phyloP scores from a whole-genome alignment of 2,888 invertebrate species.

The Hemithea aestivaria region DNA sequence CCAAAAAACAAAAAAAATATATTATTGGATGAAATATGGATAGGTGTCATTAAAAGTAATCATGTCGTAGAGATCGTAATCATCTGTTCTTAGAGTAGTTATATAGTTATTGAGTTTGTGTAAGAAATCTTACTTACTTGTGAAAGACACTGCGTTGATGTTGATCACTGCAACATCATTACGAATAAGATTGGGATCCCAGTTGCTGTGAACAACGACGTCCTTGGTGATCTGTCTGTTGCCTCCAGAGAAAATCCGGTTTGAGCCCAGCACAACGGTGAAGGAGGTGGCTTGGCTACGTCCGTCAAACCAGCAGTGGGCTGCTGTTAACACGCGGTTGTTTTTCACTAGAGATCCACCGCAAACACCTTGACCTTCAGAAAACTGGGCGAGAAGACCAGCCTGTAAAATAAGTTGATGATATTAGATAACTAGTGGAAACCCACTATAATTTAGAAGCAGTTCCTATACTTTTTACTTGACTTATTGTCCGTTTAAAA shows the following conservation, averaged over 20 bases:
- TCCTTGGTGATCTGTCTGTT: constrained; percentile 32
- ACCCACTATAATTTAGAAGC: no score
- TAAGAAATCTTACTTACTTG: constrained; percentile 28
- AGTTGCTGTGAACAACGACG: constrained; percentile 41
- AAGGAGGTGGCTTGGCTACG: constrained; percentile 37
- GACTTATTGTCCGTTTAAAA: no score
- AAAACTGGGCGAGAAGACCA: constrained; percentile 29
- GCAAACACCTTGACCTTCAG: constrained; percentile 36
- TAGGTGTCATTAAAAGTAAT: no score
- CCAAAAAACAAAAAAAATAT: no score
- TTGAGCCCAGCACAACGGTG: constrained; percentile 49
- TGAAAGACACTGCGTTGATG: constrained; percentile 21
- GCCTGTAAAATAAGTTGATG: constrained; percentile 28
- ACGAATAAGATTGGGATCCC: constrained; percentile 35
- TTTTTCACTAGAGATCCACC: constrained; percentile 42
- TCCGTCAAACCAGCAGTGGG: constrained; percentile 54
- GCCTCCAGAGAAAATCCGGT: constrained; percentile 46
- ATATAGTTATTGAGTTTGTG: no score
- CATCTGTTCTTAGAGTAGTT: no score
- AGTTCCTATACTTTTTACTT: no score
- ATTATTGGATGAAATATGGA: no score
- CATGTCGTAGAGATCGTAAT: no score
- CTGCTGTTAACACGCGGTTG: constrained; percentile 38
- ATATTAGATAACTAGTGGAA: no score
- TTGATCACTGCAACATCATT: constrained; percentile 48